phyloP scores from a whole-genome alignment of 2,888 invertebrate species.

The Lithophane semibrunnea region DNA sequence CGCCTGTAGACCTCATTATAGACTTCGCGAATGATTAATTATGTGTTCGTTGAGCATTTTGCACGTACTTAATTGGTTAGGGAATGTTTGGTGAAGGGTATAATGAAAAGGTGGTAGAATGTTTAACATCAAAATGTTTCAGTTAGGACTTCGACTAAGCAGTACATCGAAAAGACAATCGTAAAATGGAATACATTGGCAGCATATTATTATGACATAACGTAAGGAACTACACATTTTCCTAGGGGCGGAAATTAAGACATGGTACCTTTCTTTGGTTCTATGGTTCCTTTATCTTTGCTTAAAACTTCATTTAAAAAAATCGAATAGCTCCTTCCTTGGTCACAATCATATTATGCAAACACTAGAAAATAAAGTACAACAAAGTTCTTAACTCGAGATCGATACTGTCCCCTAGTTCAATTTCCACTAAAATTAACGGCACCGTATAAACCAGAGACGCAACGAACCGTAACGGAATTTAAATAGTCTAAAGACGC shows the following conservation, averaged over 20 bases:
- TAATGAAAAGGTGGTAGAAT: not conserved
- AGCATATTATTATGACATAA: not conserved
- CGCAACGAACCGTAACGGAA: conserved; percentile 90
- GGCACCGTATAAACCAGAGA: conserved; percentile 89
- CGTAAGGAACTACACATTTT: not conserved
- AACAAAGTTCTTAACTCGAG: conserved; percentile 68
- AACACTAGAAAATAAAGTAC: conserved; percentile 34
- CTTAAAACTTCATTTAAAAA: not conserved
- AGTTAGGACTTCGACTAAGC: not conserved
- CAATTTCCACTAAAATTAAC: conserved; percentile 90
- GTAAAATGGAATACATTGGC: not conserved
- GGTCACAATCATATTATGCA: not conserved
- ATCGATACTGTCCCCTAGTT: conserved; percentile 81
- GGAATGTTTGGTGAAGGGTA: conserved; percentile 3
- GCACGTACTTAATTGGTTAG: conserved; percentile 25
- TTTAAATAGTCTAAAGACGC: conserved; percentile 90
- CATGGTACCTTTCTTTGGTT: not conserved
- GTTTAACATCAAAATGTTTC: not conserved
- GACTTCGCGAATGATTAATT: conserved; percentile 53
- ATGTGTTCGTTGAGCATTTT: conserved; percentile 52
- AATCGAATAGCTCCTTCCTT: not conserved
- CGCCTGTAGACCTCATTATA: conserved; percentile 64
- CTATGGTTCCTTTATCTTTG: no score
- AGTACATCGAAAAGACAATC: not conserved
- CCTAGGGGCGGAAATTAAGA: not conserved